Evolutionary conservation across 2,113 vertebrate species (phyloP).

Genomic region (Perca fluviatilis): DNA sequence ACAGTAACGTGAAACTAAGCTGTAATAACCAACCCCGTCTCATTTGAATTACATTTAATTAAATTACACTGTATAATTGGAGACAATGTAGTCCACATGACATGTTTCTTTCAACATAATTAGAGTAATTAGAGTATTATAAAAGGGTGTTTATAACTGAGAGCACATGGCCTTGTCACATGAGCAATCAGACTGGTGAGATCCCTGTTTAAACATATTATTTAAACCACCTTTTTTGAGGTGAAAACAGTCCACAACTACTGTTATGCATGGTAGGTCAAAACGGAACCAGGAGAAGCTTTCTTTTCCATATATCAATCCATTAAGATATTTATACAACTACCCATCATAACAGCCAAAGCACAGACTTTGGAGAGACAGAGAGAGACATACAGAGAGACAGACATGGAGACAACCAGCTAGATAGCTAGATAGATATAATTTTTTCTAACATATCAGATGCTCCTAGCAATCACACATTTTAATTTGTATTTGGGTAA

Average conservation of each 20-base stretch:
- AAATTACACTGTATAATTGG: background rate
- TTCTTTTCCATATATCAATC: background rate
- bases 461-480: background rate
- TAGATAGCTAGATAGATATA: background rate
- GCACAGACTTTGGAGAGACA: too few relatives aligned
- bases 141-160: background rate
- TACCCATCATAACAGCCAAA: background rate
- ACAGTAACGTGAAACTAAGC: background rate
- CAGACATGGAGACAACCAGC: too few relatives aligned
- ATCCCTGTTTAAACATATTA: background rate
- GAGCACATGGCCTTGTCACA: background rate
- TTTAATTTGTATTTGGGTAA: conserved; percentile 15
- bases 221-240: background rate
- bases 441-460: background rate
- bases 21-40: background rate
- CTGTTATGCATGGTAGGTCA: background rate
- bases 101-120: background rate
- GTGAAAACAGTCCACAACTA: background rate
- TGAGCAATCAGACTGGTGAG: background rate
- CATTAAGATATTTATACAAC: background rate
- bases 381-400: too few relatives aligned
- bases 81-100: background rate
- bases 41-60: background rate
- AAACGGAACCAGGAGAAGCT: background rate
- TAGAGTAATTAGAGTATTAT: too few relatives aligned